Conservation (phyloP, 2,113 vertebrate genomes). For the Monarcha castaneiventris region DNA sequence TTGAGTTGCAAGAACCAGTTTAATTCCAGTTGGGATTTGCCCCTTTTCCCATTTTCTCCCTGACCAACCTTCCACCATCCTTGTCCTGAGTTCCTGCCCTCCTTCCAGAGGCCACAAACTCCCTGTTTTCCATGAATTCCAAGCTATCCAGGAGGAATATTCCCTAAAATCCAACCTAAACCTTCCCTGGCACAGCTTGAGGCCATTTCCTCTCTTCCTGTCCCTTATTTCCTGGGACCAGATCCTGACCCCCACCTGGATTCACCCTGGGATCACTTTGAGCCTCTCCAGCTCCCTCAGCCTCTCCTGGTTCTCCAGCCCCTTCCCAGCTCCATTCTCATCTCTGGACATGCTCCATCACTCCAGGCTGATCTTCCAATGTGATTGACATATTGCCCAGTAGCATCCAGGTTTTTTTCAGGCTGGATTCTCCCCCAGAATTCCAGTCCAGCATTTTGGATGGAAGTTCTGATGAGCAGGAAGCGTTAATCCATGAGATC, state of each 20-base stretch:
- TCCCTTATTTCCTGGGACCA: not conserved
- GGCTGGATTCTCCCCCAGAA: not conserved
- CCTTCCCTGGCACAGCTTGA: not conserved
- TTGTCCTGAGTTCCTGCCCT: not conserved
- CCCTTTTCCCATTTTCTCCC: not conserved
- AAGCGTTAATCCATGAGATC: not conserved
- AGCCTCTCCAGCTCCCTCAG: not conserved
- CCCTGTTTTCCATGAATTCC: not conserved
- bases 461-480: not conserved
- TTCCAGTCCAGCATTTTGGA: not conserved
- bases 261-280: not conserved
- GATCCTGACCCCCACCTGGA: not conserved
- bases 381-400: not conserved
- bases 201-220: not conserved
- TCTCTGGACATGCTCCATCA: not conserved
- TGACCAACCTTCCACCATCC: rapidly evolving
- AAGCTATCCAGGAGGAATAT: not conserved
- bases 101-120: not conserved
- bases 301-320: not conserved
- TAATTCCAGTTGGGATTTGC: not conserved
- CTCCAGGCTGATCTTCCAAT: not conserved
- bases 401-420: not conserved
- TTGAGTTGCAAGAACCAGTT: not conserved
- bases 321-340: not conserved
- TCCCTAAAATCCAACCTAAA: not conserved